Base-by-base conservation (phyloP, 2,888 invertebrate genomes). In the Allophyes oxyacanthae region DNA sequence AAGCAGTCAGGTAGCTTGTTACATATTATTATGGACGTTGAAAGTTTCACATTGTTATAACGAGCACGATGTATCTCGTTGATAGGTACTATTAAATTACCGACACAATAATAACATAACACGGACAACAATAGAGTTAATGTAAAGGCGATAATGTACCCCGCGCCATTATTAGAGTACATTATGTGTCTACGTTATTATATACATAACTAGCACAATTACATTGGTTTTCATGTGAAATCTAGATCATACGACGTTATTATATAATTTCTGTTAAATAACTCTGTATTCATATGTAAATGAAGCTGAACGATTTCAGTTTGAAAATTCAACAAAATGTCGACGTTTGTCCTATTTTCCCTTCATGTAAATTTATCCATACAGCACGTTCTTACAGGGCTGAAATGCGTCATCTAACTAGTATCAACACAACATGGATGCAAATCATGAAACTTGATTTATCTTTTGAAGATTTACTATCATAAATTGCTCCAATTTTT, bases 261-360 rank as follows among this genome's bases (percentile, higher is more conserved):
- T 38, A 38, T 15, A 57, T 37, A 33, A 57, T 33, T 34, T 51
- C 42, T 36, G 51, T 51, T 11, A 45, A 55, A 62, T 57, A 55
- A 55, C 50, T 58, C 26, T n/a, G 60, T 37, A 52, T 66, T 71
- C 59, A 63, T 57, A 63, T 67, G 64, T 49, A 46, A 64, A 64
- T 66, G 42, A 34, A 55, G 34, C 43, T 15, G 38, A 44, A 57
- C 37, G 40, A 10, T 51, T n/a, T 53, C 40, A 42, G 26, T 43
- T 20, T 32, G 53, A 20, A 57, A 52, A 56, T 55, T 33, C 48
- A 41, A 48, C 55, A 34, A 45, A 52, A 54, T 13, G 54, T 20
- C 8, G 20, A 20, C 40, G 33, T 7, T 41, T 45, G 48, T 55
- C 37, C 6, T 13, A 34, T 46, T 46, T 56, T 40, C 36, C 28